phyloP scores from a whole-genome alignment of 1,140 invertebrate genomes.

The Amphibalanus amphitrite region DNA sequence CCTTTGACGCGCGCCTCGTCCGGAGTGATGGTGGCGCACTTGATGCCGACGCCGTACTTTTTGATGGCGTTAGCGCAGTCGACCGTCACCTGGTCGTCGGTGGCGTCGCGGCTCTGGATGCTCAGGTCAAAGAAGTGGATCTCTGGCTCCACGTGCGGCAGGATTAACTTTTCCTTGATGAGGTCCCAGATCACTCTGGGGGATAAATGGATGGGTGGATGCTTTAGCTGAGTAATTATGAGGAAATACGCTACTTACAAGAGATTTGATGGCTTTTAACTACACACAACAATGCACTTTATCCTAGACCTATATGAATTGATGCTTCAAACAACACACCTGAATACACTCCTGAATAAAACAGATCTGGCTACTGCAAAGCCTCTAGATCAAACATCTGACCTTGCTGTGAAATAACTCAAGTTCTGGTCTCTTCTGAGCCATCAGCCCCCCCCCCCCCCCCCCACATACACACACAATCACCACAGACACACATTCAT shows the following conservation, averaged over 20 bases:
- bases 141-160: slow-evolving; percentile 92
- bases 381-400: too few relatives aligned
- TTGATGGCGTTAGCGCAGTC: slow-evolving; percentile 94
- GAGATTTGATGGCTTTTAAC: background rate
- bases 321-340: background rate
- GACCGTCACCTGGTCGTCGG: slow-evolving; percentile 86
- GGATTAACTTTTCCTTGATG: slow-evolving; percentile 91
- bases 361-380: too few relatives aligned
- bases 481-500: too few relatives aligned
- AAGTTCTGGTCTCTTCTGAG: too few relatives aligned
- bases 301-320: background rate
- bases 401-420: too few relatives aligned
- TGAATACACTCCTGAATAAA: background rate
- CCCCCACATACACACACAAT: too few relatives aligned
- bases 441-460: too few relatives aligned
- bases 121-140: slow-evolving; percentile 86
- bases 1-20: slow-evolving; percentile 58
- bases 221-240: slow-evolving; percentile 4
- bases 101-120: slow-evolving; percentile 84
- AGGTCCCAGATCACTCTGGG: slow-evolving; percentile 88
- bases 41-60: slow-evolving; percentile 93
- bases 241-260: slow-evolving; percentile 6
- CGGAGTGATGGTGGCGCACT: slow-evolving; percentile 94
- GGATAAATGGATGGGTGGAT: background rate
- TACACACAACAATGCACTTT: slow-evolving; percentile 21